phyloP scores from a whole-genome alignment of 2,113 vertebrate genomes.

The Cnemophilus loriae region DNA sequence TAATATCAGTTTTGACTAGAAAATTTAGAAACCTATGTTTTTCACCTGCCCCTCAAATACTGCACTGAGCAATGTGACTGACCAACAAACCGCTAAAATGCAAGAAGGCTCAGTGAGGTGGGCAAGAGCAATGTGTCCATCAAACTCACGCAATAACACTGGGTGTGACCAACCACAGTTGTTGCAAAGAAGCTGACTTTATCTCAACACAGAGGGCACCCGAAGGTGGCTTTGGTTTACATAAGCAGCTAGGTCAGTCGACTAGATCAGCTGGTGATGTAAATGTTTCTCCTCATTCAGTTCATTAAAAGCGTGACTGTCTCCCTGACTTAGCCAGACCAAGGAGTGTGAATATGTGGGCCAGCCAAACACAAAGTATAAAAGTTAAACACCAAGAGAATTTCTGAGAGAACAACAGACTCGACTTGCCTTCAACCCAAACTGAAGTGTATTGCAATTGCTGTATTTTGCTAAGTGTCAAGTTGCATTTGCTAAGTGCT shows the following conservation, averaged over 20 bases:
- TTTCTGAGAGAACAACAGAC: not conserved
- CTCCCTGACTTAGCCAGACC: not conserved
- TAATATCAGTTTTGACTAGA: not conserved
- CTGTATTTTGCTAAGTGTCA: not conserved
- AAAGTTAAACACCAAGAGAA: not conserved
- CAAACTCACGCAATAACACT: not conserved
- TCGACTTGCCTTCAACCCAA: not conserved
- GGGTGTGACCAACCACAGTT: not conserved
- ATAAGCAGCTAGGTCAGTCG: not conserved
- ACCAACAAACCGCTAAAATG: not conserved
- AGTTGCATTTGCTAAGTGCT: not conserved
- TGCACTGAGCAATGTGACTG: not conserved
- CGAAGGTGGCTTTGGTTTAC: not conserved
- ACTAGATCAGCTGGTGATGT: not conserved
- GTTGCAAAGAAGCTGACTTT: not conserved
- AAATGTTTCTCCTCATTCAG: not conserved
- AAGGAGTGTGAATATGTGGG: accelerated
- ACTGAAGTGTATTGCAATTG: not conserved
- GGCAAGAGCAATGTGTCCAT: not conserved
- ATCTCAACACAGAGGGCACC: not conserved
- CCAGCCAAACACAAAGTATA: not conserved
- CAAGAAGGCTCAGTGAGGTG: not conserved
- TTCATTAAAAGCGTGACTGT: not conserved
- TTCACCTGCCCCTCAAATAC: not conserved
- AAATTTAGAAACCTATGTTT: not conserved